These are phyloP conservation scores for Hydractinia echinata DNA, from an alignment of 30 jellyfish, hydroid and myxozoan species.

Conservation along the genomic window DNA sequence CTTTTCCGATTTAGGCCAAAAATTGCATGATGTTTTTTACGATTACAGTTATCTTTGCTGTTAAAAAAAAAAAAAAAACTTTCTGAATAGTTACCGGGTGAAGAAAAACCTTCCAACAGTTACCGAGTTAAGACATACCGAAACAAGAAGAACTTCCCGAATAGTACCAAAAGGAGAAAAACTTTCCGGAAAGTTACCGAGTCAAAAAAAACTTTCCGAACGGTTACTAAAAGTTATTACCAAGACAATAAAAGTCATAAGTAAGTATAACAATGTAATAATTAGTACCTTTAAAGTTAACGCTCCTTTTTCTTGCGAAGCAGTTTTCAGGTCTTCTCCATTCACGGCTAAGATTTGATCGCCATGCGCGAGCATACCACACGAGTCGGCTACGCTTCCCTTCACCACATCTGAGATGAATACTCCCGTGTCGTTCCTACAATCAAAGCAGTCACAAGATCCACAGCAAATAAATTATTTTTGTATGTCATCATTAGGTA, in stretches of 20 bases:
- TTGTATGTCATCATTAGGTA: neutral
- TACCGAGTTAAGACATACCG: too few relatives aligned
- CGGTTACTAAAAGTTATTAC: too few relatives aligned
- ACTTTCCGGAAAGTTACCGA: neutral
- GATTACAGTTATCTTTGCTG: neutral
- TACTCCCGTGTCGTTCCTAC: constrained; percentile 83
- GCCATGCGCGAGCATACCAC: constrained; percentile 71
- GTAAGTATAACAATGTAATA: too few relatives aligned
- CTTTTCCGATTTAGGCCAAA: too few relatives aligned
- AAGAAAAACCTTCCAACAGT: too few relatives aligned
- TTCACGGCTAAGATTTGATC: constrained; percentile 77
- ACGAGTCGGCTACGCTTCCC: constrained; percentile 73
- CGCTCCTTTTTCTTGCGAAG: constrained; percentile 92
- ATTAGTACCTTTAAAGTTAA: constrained; percentile 47
- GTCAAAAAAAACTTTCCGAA: too few relatives aligned
- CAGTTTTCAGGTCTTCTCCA: constrained; percentile 63
- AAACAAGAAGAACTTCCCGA: too few relatives aligned
- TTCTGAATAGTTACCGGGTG: too few relatives aligned
- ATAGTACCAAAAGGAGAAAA: neutral
- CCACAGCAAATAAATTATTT: neutral
- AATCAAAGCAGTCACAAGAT: neutral
- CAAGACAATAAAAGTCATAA: too few relatives aligned
- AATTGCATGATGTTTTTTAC: too few relatives aligned
- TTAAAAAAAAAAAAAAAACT: neutral
- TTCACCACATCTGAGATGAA: constrained; percentile 83